A percentile compares a stretch with the other conserved stretches of the same genome.
These are phyloP conservation scores for Muscicapa comitata DNA, from an alignment of 2,797 vertebrate species.

Conservation along the genomic window DNA sequence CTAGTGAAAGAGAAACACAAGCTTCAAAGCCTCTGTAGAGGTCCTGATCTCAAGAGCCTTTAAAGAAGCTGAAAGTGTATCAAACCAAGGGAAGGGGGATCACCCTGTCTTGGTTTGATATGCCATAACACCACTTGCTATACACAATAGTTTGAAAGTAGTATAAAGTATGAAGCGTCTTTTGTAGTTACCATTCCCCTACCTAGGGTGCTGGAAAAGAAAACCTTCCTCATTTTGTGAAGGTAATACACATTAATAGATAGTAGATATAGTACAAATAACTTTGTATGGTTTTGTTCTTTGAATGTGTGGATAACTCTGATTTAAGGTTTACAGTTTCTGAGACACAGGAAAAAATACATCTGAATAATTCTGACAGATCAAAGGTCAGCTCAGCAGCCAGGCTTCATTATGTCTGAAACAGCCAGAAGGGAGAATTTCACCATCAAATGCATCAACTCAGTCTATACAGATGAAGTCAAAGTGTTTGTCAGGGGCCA, in stretches of 20 bases:
- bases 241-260: background rate
- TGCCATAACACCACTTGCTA: slow-evolving; percentile 1
- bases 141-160: slow-evolving; percentile 15
- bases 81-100: slow-evolving; percentile 41
- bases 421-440: slow-evolving; percentile 29
- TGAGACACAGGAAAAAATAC: background rate
- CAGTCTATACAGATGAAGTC: background rate
- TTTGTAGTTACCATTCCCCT: slow-evolving; percentile 2
- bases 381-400: background rate
- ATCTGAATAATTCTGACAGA: background rate
- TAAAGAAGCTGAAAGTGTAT: slow-evolving; percentile 61
- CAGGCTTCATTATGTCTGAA: background rate
- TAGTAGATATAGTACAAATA: background rate
- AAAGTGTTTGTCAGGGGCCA: slow-evolving; percentile 1
- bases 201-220: background rate
- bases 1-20: slow-evolving; percentile 51
- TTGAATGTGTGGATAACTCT: background rate
- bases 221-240: background rate
- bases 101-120: slow-evolving; percentile 42
- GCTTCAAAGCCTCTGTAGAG: slow-evolving; percentile 64
- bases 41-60: slow-evolving; percentile 68
- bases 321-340: background rate
- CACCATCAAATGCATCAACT: background rate
- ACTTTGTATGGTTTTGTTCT: background rate
- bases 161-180: background rate